These are phyloP conservation scores for Eumeta japonica DNA, from an alignment of 1,140 invertebrate genomes.

Conservation along the genomic window DNA sequence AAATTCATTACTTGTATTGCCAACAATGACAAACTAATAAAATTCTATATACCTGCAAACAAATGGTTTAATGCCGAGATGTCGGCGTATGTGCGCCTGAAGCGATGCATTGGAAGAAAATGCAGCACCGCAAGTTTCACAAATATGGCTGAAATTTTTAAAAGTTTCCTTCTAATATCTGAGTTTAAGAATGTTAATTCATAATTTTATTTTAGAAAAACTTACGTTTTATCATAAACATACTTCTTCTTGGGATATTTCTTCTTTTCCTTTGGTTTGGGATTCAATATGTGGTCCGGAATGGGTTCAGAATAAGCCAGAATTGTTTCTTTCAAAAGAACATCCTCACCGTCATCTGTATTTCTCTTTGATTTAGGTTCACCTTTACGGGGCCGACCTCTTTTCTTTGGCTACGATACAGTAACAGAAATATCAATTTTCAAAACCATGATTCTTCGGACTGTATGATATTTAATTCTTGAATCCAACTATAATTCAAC, in stretches of 20 bases:
- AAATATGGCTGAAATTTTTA: constrained; percentile 37
- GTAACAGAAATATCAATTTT: neutral
- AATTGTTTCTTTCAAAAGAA: constrained; percentile 49
- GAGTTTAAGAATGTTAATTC: neutral
- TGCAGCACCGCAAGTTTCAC: constrained; percentile 50
- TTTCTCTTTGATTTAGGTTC: constrained; percentile 6
- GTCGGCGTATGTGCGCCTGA: constrained; percentile 51
- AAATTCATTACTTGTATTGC: too few species aligned
- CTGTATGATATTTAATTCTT: too few species aligned
- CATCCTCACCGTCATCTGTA: constrained; percentile 36
- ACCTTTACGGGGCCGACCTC: constrained; percentile 33
- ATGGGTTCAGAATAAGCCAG: constrained; percentile 50
- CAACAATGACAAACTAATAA: too few species aligned
- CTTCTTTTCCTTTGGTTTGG: constrained; percentile 40
- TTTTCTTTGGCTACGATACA: too few species aligned
- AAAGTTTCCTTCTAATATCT: neutral
- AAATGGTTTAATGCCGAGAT: constrained; percentile 56
- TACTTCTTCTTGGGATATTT: constrained; percentile 37
- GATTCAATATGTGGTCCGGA: constrained; percentile 43
- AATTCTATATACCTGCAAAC: constrained; percentile 51
- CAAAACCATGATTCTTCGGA: neutral
- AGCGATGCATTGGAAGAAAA: constrained; percentile 53
- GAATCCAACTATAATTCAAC: too few species aligned
- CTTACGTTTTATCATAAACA: constrained; percentile 53
- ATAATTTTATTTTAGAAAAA: constrained; percentile 3